These are phyloP conservation scores for Taurulus bubalis DNA, from an alignment of 2,113 vertebrate genomes.

Conservation along the genomic window DNA sequence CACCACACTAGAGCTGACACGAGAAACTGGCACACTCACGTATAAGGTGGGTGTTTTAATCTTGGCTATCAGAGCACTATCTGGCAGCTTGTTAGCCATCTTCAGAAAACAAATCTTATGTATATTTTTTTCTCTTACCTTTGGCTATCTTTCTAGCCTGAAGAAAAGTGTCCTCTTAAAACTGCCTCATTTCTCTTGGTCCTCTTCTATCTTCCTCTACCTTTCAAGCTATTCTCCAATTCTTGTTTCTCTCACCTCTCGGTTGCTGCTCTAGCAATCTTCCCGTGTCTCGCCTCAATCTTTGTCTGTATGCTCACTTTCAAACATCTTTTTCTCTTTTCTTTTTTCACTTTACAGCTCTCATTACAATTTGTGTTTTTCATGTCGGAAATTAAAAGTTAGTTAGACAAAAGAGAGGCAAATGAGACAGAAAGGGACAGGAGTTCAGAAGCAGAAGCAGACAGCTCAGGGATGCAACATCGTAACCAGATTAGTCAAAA, in stretches of 20 bases:
- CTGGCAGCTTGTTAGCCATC: conserved; percentile 21
- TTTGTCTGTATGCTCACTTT: conserved; percentile 15
- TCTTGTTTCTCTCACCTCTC: conserved; percentile 26
- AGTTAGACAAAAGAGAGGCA: conserved; percentile 18
- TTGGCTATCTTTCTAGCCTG: conserved; percentile 6
- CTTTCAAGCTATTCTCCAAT: conserved; percentile 16
- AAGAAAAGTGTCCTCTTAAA: conserved; percentile 10
- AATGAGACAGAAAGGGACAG: conserved; percentile 10
- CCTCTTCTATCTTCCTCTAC: conserved; percentile 13
- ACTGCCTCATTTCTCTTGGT: conserved; percentile 43
- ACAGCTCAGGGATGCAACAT: conserved; percentile 13
- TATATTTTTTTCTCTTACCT: conserved; percentile 16
- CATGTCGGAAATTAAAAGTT: conserved; percentile 39
- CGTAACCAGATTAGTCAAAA: conserved; percentile 27
- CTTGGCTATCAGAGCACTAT: not conserved
- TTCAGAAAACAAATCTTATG: conserved; percentile 16
- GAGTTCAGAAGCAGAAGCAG: conserved; percentile 18
- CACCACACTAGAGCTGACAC: conserved; percentile 9
- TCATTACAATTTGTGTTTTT: conserved; percentile 53
- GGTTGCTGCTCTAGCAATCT: conserved; percentile 32
- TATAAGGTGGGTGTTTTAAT: conserved; percentile 22
- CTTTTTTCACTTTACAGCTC: conserved; percentile 2
- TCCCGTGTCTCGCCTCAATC: not conserved
- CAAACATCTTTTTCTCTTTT: conserved; percentile 16
- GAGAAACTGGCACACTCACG: not conserved